Conservation (phyloP, 2,797 vertebrate genomes). For the Chiloscyllium punctatum region DNA sequence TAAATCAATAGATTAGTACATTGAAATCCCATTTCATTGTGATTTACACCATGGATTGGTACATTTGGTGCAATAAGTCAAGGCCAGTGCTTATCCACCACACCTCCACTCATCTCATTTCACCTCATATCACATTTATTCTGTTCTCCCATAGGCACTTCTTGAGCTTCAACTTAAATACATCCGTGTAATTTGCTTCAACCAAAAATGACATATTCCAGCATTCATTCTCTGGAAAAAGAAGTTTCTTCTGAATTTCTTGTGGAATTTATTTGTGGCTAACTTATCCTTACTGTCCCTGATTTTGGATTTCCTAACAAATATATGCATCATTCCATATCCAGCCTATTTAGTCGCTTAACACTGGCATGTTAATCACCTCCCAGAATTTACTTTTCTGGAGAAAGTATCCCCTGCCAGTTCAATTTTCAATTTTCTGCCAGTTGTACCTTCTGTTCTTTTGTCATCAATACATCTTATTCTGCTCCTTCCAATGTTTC, state of each 20-base stretch:
- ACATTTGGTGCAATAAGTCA: too few species aligned
- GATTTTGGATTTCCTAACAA: not conserved
- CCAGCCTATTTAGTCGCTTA: not conserved
- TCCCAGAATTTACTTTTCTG: not conserved
- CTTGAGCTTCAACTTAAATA: not conserved
- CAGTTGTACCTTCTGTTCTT: not conserved
- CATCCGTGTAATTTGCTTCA: not conserved
- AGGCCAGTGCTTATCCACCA: not conserved
- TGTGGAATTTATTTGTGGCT: not conserved
- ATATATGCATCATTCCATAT: not conserved
- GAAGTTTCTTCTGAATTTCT: not conserved
- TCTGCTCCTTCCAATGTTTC: not conserved
- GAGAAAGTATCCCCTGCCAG: not conserved
- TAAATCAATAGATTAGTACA: too few species aligned
- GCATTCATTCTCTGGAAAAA: not conserved
- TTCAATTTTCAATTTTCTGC: not conserved
- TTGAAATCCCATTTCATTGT: too few species aligned
- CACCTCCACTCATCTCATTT: not conserved
- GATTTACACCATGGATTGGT: too few species aligned
- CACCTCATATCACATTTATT: not conserved
- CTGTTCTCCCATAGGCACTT: not conserved
- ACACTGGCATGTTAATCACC: not conserved
- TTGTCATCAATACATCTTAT: not conserved
- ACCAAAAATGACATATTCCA: not conserved
- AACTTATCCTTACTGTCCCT: not conserved